phyloP scores from a whole-genome alignment of 2,888 invertebrate species.

The Girardia tigrina region DNA sequence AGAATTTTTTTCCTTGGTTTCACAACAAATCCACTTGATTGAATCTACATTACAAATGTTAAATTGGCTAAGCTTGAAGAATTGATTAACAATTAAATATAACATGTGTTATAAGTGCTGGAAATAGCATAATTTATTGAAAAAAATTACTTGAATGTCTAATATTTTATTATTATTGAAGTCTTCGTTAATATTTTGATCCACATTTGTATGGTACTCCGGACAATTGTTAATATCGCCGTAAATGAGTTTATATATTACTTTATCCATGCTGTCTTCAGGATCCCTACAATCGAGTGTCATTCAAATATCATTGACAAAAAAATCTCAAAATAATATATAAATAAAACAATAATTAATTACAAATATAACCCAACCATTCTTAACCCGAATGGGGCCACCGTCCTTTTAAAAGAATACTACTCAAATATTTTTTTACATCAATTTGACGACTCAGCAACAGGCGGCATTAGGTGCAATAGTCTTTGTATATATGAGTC shows the following conservation, averaged over 20 bases:
- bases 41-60: neutral
- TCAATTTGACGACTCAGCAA: too few relatives aligned
- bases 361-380: too few relatives aligned
- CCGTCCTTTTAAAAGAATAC: too few relatives aligned
- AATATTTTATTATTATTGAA: neutral
- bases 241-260: neutral
- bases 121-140: neutral
- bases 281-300: too few relatives aligned
- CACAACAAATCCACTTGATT: neutral
- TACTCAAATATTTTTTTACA: too few relatives aligned
- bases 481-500: too few relatives aligned
- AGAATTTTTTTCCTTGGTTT: neutral
- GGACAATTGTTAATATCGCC: neutral
- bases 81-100: neutral
- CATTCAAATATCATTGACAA: too few relatives aligned
- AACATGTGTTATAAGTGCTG: neutral
- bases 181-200: neutral
- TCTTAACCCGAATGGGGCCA: too few relatives aligned
- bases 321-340: too few relatives aligned
- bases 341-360: too few relatives aligned
- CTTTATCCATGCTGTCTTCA: conserved; percentile 1
- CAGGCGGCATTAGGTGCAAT: too few relatives aligned
- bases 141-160: neutral
- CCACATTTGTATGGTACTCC: neutral
- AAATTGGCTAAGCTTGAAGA: too few relatives aligned